phyloP scores from a whole-genome alignment of 2,797 vertebrate species.

The Cygnus olor region DNA sequence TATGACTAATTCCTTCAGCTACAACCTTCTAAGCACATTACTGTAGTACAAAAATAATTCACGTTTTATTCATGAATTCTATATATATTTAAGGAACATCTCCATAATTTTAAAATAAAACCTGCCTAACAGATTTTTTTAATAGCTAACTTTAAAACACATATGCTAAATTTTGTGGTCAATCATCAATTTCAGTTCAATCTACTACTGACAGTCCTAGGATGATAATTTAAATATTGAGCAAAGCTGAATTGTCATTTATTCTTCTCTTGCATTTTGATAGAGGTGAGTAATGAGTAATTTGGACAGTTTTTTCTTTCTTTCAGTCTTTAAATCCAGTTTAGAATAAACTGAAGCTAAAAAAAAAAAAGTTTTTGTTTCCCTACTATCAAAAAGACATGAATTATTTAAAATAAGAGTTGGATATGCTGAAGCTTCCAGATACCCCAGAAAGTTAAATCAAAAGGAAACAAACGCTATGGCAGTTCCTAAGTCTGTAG shows the following conservation, averaged over 20 bases:
- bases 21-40: slow-evolving; percentile 7
- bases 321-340: not conserved
- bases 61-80: slow-evolving; percentile 47
- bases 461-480: not conserved
- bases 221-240: not conserved
- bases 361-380: not conserved
- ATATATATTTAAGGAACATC: slow-evolving; percentile 34
- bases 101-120: slow-evolving; percentile 49
- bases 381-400: not conserved
- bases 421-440: not conserved
- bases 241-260: not conserved
- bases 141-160: not conserved
- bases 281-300: not conserved
- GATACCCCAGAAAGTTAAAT: not conserved
- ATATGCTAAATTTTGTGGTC: not conserved
- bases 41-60: slow-evolving; percentile 40
- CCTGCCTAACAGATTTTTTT: not conserved
- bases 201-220: not conserved
- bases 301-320: not conserved
- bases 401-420: slow-evolving; percentile 16
- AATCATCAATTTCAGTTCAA: not conserved
- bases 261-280: not conserved
- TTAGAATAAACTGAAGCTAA: not conserved
- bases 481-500: not conserved
- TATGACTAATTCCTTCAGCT: slow-evolving; percentile 32